Base-by-base conservation (phyloP, 2,113 vertebrate genomes). In the Mastomys natalensis region DNA sequence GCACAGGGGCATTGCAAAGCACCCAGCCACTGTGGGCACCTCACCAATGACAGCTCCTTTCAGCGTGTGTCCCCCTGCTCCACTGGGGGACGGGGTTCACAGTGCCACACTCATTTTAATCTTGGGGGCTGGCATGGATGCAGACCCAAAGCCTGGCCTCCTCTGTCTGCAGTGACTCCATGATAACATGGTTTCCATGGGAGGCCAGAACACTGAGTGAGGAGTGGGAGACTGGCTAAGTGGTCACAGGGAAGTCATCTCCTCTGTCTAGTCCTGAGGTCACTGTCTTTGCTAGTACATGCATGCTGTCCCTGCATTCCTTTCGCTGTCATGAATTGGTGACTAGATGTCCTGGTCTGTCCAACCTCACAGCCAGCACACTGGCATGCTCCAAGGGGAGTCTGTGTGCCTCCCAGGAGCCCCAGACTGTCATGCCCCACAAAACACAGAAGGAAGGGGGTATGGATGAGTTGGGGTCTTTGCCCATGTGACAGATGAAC, bases 111-210 rank as follows among this genome's bases (percentile, higher is more conserved):
- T 11, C n/a, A 2, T 4, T 22, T 34, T 87, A 4, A 40, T 24
- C 4, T 3, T 29, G 2, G 40, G 48, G 80, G 11, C 24, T 72
- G n/a, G 40, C 60, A 5, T 6, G 60, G 13, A 29, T 43, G 15
- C 12, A 51, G 19, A 60, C 10, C 60, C 48, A 9, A 0, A 3
- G 31, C 21, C 55, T 1, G 1, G 74, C 3, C 62, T 88, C 40
- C 26, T 53, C 13, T 3, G 26, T 37, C 21, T 5, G 21, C 7
- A 10, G n/a, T 82, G 55, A 3, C 85, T 84, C 26, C 4, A 0
- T 1, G 0, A 2, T 13, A 70, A 68, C 68, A 58, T 1, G n/a
- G 88, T 40, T n/a, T 86, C 8, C 0, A 0, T 3, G 17, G 2
- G 31, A 26, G 7, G 26, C 15, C n/a, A 43, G 40, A 43, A 24